Percentiles rank a stretch among this genome's conserved stretches.
phyloP scores from a whole-genome alignment of 2,797 vertebrate genomes.

The Euthynnus affinis region DNA sequence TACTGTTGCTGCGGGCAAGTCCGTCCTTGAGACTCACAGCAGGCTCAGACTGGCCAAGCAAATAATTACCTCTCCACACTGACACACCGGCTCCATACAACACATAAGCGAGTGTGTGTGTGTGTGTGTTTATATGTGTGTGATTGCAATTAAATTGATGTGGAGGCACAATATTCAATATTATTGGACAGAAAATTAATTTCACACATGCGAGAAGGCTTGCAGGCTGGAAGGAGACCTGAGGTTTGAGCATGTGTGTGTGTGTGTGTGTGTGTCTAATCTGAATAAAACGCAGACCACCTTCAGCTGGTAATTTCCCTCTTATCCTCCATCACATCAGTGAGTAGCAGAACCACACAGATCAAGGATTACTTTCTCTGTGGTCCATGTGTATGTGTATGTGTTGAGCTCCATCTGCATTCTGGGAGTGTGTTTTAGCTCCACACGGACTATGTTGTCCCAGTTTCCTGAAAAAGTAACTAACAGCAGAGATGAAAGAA shows the following conservation, averaged over 20 bases:
- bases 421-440: slow-evolving; percentile 44
- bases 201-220: slow-evolving; percentile 20
- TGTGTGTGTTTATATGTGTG: background rate
- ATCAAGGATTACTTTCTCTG: slow-evolving; percentile 54
- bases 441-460: slow-evolving; percentile 52
- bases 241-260: background rate
- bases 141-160: slow-evolving; percentile 51
- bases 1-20: slow-evolving; percentile 59
- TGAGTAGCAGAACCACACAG: slow-evolving; percentile 56
- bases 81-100: slow-evolving; percentile 45
- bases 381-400: slow-evolving; percentile 23
- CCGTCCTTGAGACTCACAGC: slow-evolving; percentile 77
- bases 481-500: slow-evolving; percentile 58
- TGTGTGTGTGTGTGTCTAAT: slow-evolving; percentile 41
- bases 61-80: slow-evolving; percentile 80
- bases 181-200: slow-evolving; percentile 45
- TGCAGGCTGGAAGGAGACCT: slow-evolving; percentile 2
- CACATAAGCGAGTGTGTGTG: slow-evolving; percentile 29
- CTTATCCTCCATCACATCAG: slow-evolving; percentile 62
- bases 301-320: slow-evolving; percentile 63
- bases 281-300: slow-evolving; percentile 60
- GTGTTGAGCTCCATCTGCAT: slow-evolving; percentile 46
- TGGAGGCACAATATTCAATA: slow-evolving; percentile 44
- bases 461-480: slow-evolving; percentile 51
- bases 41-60: slow-evolving; percentile 78